A percentile compares a stretch with the other conserved stretches of the same genome.
Conservation (phyloP, 53 echinoderm and acorn worm genomes). For the Hippasteria phrygiana region DNA sequence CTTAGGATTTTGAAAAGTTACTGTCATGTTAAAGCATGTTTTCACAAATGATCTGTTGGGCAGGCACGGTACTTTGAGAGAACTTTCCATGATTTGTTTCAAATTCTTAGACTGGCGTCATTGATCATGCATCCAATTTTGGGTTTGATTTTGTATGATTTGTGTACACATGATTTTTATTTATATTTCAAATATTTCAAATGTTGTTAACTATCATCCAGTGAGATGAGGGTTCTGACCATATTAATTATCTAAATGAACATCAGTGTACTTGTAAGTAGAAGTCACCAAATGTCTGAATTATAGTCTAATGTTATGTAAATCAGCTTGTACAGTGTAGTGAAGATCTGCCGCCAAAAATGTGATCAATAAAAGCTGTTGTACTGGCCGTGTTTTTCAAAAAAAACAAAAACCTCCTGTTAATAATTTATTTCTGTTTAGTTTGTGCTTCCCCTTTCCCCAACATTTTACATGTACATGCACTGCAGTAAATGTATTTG, state of each 20-base stretch:
- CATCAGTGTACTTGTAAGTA: conserved; percentile 17
- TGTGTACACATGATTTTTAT: neutral
- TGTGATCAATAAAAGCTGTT: conserved; percentile 48
- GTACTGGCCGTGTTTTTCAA: conserved; percentile 39
- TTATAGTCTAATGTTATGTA: conserved; percentile 36
- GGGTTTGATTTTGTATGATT: neutral
- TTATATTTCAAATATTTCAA: neutral
- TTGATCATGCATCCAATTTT: neutral
- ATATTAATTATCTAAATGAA: neutral
- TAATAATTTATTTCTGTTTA: neutral
- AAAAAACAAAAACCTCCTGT: neutral
- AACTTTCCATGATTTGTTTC: neutral
- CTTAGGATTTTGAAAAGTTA: neutral
- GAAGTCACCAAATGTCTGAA: conserved; percentile 15
- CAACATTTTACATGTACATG: neutral
- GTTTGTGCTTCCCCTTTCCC: neutral
- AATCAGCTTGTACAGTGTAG: conserved; percentile 53
- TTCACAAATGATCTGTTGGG: neutral
- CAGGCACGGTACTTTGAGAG: neutral
- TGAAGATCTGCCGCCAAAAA: conserved; percentile 38
- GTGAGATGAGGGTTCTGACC: no score
- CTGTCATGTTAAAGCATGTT: neutral
- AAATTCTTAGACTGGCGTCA: neutral
- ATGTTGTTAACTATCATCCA: neutral
- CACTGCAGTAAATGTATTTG: no score